Conservation (phyloP, 2,888 invertebrate genomes). For the Polyploca ridens region DNA sequence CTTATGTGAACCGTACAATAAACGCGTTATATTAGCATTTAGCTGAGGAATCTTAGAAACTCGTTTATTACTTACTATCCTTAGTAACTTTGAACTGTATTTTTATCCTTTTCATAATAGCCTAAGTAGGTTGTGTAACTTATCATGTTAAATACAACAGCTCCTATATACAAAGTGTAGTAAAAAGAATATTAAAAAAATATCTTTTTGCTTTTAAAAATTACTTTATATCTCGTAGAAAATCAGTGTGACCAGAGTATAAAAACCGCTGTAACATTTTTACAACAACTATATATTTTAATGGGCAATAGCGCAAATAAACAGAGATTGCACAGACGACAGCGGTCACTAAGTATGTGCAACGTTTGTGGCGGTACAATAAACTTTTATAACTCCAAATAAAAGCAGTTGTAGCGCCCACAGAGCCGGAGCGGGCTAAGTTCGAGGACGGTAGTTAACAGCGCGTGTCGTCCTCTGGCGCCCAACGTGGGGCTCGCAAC, state of each 20-base stretch:
- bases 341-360: constrained; percentile 13
- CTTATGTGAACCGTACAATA: background rate
- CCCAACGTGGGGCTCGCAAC: constrained; percentile 28
- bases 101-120: no score
- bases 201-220: no score
- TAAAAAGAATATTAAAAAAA: background rate
- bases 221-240: background rate
- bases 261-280: background rate
- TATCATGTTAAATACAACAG: background rate
- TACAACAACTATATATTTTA: constrained; percentile 7
- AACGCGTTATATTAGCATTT: background rate
- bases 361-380: constrained; percentile 17
- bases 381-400: constrained; percentile 31
- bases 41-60: background rate
- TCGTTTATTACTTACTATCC: background rate
- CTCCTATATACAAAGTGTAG: background rate
- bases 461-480: constrained; percentile 33
- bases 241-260: background rate
- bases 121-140: no score
- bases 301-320: constrained; percentile 9
- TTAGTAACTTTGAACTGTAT: background rate
- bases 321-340: constrained; percentile 13
- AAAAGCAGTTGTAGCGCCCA: constrained; percentile 14
- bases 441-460: constrained; percentile 20
- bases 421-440: constrained; percentile 8